Evolutionary conservation across 2,113 vertebrate genomes (phyloP).

Genomic region (Oncorhynchus nerka): DNA sequence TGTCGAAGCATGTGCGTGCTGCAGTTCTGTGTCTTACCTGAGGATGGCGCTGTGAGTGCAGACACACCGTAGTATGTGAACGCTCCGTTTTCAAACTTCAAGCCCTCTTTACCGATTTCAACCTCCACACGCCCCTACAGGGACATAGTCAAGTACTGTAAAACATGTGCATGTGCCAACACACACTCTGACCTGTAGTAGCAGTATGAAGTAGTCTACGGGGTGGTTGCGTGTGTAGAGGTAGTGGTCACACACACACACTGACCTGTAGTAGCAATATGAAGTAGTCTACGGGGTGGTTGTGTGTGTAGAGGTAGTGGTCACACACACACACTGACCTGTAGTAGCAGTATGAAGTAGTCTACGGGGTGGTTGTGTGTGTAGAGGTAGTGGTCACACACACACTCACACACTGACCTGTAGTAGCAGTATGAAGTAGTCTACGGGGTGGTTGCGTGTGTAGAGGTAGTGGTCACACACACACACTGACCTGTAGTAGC

Average conservation of each 20-base stretch:
- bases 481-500: slow-evolving; percentile 82
- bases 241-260: no score
- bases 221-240: no score
- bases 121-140: slow-evolving; percentile 88
- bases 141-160: neutral
- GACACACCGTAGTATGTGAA: slow-evolving; percentile 91
- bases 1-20: neutral
- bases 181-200: slow-evolving; percentile 80
- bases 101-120: slow-evolving; percentile 89
- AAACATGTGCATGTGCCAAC: neutral
- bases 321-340: slow-evolving; percentile 68
- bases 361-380: slow-evolving; percentile 88
- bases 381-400: slow-evolving; percentile 83
- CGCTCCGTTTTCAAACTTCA: slow-evolving; percentile 91
- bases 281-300: no score
- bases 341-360: slow-evolving; percentile 89
- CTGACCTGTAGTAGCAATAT: no score
- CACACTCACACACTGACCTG: slow-evolving; percentile 72
- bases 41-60: slow-evolving; percentile 81
- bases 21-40: slow-evolving; percentile 69
- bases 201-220: slow-evolving; percentile 71
- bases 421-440: slow-evolving; percentile 89
- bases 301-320: no score
- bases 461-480: slow-evolving; percentile 82
- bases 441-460: slow-evolving; percentile 86